Base-by-base conservation (phyloP, 2,113 vertebrate genomes). In the Burhinus oedicnemus region DNA sequence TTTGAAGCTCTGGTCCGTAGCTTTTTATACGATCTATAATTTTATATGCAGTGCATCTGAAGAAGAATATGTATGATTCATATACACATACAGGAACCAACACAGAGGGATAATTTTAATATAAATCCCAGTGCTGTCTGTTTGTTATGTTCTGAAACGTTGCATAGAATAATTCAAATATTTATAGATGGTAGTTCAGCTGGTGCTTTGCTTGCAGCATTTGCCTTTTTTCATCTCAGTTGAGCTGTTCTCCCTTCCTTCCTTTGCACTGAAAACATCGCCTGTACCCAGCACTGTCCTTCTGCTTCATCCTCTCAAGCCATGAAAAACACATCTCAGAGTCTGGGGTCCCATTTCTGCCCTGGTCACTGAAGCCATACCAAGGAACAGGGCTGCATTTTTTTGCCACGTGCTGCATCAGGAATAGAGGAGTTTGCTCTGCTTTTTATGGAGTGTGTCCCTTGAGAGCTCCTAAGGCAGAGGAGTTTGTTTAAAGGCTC, bases 161-260 rank as follows among this genome's bases (percentile, higher is more conserved):
- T 89, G 65, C 88, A 38, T 25, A 74, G 70, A 94, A 84, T 91
- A 96, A 95, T 94, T 96, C 91, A 94, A 95, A 92, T 95, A 76
- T 95, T 96, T 96, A 89, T 94, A 89, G 91, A 40, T 60, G 65
- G 60, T 32, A 89, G 79, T 92, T 97, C 95, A 95, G 88, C 95
- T 95, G 94, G 78, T 94, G 83, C 84, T 92, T 96, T 90, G 96
- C 88, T 96, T 95, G 88, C 83, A 69, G 93, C 83, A 87, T 93
- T 95, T 96, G 93, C 92, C 92, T 96, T 96, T 86, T 83, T 91
- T 83, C 71, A 40, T 93, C 71, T 95, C 83, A 61, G 44, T 75
- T 93, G 93, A 94, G 83, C 54, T 0, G 2, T 85, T 90, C 83
- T 78, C 90, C 78, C 84, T 87, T 84, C 93, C 94, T 95, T 95